A percentile compares a stretch with the other conserved stretches of the same genome.
phyloP scores from a whole-genome alignment of 2,797 vertebrate genomes.

The Taenioides sp. region DNA sequence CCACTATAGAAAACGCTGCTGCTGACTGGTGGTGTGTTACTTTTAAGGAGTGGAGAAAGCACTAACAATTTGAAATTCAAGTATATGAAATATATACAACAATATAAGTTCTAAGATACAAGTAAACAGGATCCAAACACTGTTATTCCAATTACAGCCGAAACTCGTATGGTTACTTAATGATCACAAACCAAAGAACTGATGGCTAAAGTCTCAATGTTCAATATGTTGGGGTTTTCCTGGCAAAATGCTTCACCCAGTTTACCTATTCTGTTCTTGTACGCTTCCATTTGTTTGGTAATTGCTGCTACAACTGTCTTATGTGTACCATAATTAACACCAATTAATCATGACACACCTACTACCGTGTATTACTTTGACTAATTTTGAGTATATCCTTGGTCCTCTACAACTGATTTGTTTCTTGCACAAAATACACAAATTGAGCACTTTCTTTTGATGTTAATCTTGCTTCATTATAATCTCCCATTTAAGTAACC shows the following conservation, averaged over 20 bases:
- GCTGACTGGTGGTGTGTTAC: constrained; percentile 12
- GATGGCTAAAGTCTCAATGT: no score
- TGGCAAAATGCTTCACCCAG: no score
- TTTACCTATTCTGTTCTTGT: no score
- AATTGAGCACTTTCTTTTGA: background rate
- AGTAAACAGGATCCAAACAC: background rate
- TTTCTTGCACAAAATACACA: background rate
- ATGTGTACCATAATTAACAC: no score
- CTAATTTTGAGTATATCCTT: background rate
- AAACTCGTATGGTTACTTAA: no score
- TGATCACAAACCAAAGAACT: no score
- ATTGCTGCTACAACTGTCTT: no score
- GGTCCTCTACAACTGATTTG: background rate
- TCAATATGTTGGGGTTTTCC: no score
- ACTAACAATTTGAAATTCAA: background rate
- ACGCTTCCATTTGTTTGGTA: no score
- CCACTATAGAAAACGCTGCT: background rate
- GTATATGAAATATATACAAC: background rate
- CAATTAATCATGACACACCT: no score
- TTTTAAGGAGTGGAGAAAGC: constrained; percentile 9
- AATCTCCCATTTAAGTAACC: constrained; percentile 10
- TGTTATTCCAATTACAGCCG: background rate
- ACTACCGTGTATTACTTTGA: no score
- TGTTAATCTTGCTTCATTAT: background rate
- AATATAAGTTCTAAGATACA: background rate